phyloP scores from a whole-genome alignment of 1,140 invertebrate genomes.

The Dendroctonus valens region DNA sequence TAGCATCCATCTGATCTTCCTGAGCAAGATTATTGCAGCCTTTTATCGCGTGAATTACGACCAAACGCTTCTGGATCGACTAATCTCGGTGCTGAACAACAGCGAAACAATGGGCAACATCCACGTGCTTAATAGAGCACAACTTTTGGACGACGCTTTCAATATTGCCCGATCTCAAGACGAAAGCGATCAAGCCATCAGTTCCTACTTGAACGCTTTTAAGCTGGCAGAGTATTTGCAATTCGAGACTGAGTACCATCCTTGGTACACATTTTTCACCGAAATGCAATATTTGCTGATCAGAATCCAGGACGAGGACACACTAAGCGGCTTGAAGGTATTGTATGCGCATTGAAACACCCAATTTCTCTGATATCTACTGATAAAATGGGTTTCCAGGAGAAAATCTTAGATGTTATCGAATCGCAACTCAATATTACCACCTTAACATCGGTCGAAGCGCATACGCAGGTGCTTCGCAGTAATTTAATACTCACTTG shows the following conservation, averaged over 20 bases:
- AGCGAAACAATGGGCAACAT: slow-evolving; percentile 12
- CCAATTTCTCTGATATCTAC: too few species aligned
- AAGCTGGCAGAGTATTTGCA: slow-evolving; percentile 60
- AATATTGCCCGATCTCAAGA: slow-evolving; percentile 50
- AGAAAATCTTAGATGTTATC: too few species aligned
- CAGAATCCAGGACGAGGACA: slow-evolving; percentile 41
- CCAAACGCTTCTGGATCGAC: slow-evolving; percentile 23
- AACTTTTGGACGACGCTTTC: slow-evolving; percentile 58
- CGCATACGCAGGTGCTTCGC: slow-evolving; percentile 49
- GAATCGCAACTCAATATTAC: too few species aligned
- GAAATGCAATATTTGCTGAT: slow-evolving; percentile 56
- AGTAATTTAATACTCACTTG: slow-evolving; percentile 52
- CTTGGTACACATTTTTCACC: slow-evolving; percentile 63
- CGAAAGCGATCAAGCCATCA: slow-evolving; percentile 33
- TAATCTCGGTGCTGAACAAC: slow-evolving; percentile 22
- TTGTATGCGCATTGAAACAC: too few species aligned
- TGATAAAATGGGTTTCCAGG: too few species aligned
- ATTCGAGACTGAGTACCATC: slow-evolving; percentile 62
- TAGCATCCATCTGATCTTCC: too few species aligned
- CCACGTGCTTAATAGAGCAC: slow-evolving; percentile 52
- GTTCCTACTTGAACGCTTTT: slow-evolving; percentile 54
- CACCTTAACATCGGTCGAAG: too few species aligned
- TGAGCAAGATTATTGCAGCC: too few species aligned
- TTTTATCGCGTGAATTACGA: slow-evolving; percentile 37
- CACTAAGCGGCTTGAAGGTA: slow-evolving; percentile 41